These are phyloP conservation scores for Anarhynchus alexandrinus DNA, from an alignment of 2,113 vertebrate genomes.

Conservation along the genomic window DNA sequence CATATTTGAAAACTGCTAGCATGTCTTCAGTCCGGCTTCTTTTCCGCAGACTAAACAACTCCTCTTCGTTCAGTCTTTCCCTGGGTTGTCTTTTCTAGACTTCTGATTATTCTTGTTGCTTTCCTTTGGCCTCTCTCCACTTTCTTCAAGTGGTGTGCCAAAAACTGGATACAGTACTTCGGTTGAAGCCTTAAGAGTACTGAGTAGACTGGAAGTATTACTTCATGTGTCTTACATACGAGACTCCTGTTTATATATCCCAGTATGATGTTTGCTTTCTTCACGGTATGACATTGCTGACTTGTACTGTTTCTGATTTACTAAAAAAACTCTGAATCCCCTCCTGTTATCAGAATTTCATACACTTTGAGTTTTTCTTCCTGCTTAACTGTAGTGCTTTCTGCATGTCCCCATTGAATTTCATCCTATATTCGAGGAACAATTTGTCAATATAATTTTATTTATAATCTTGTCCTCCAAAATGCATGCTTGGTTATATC, in stretches of 20 bases:
- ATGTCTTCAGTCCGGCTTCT: neutral
- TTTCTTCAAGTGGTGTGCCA: neutral
- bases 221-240: neutral
- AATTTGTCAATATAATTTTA: neutral
- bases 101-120: conserved; percentile 4
- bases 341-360: neutral
- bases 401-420: neutral
- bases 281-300: conserved; percentile 3
- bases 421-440: neutral
- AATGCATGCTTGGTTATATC: neutral
- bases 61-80: neutral
- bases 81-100: neutral
- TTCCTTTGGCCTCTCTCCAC: conserved; percentile 38
- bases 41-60: neutral
- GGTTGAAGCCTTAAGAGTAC: neutral
- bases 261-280: conserved; percentile 44
- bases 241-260: conserved; percentile 34
- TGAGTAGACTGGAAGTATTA: neutral
- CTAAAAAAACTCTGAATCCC: neutral
- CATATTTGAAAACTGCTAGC: neutral
- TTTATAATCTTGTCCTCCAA: neutral
- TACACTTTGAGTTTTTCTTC: neutral
- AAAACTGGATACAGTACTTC: neutral
- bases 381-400: neutral
- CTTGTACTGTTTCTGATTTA: neutral